These are phyloP conservation scores for Atlantisia rogersi DNA, from an alignment of 2,113 vertebrate genomes.

Conservation along the genomic window DNA sequence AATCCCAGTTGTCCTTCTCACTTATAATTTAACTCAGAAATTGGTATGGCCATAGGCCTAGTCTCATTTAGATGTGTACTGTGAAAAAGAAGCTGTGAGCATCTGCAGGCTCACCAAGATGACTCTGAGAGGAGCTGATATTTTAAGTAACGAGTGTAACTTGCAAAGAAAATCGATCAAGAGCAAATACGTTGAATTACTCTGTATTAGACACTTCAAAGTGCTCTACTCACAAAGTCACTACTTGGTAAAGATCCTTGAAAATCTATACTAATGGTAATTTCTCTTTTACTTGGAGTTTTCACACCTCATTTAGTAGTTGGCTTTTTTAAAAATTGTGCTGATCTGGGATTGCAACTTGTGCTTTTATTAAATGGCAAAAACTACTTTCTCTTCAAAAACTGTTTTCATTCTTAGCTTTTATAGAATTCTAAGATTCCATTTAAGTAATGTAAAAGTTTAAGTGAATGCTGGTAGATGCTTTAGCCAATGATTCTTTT, in stretches of 20 bases:
- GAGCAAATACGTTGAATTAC: neutral
- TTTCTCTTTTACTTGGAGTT: neutral
- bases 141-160: neutral
- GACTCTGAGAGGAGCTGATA: neutral
- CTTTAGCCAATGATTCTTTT: neutral
- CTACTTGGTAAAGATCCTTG: neutral
- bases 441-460: neutral
- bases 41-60: neutral
- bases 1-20: neutral
- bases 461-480: neutral
- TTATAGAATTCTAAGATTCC: neutral
- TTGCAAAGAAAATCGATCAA: neutral
- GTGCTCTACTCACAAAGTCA: neutral
- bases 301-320: neutral
- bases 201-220: neutral
- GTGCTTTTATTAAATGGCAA: neutral
- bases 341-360: neutral
- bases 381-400: neutral
- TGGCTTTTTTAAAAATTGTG: neutral
- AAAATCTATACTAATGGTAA: neutral
- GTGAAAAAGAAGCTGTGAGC: neutral
- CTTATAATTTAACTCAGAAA: neutral
- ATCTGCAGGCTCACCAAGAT: neutral
- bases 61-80: neutral
- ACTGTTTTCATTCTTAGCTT: neutral